Base-by-base conservation (phyloP, 92 coral and sea anemone genomes). In the Phenganax marumi region DNA sequence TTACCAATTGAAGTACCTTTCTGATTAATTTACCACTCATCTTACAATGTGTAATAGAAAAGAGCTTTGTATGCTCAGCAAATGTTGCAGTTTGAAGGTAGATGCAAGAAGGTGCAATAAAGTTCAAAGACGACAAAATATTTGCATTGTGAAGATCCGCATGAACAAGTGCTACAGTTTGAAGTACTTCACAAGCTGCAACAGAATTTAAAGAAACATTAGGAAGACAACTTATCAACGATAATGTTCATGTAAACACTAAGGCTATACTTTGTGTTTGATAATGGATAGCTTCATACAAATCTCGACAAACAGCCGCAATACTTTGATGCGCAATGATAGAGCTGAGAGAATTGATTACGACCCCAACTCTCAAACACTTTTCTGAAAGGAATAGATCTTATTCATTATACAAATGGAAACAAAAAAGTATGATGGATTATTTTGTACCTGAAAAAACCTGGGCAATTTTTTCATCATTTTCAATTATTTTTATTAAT, bases 81-180 rank as follows among this genome's bases (percentile, higher is more conserved):
- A 33, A 2, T 33, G 43, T 76, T 10, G 24, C 57, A 26, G 76
- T 66, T 62, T 55, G 19, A 65, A 89, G 73, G 14, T 77, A 72
- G 5, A 92, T 53, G 47, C 77, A 54, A 47, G 93, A 84, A 21
- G 97, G 86, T 19, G 93, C 90, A 50, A 90, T 75, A 33, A 82
- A 90, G 54, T 81, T 77, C 33, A 90, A 62, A 6, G 90, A 70
- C 21, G 84, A 70, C 16, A 92, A 74, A 9, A 69, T 50, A 18
- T 92, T 86, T 8, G 84, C 85, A 39, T 90, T 90, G 70, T 92
- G 97, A 21, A 92, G 87, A 83, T 92, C 97, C 10, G 83, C 55
- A 52, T 92, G 97, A 46, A 92, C 87, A 47, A 92, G 56, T 18
- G 88, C 84, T 17, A 90, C 88, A 65, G 88, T 80, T 68, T 92